Evolutionary conservation across 2,888 invertebrate genomes (phyloP), one percentile per base, ranked within the genome.

Genomic region (Gisinianus flammeolus): DNA sequence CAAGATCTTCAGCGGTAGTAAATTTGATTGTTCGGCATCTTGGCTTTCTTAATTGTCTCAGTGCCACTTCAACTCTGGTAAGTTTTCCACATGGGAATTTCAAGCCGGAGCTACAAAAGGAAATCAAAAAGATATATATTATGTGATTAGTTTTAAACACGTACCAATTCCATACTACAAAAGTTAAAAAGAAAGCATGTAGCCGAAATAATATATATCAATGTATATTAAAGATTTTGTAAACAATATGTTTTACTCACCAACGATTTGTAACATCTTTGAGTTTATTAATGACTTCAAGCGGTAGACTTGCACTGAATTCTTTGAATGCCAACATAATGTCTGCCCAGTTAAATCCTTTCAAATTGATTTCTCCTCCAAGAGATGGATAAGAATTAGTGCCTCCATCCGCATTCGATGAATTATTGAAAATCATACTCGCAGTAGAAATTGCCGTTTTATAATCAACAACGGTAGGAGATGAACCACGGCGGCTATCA

Each of bases 81-180:
- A 6, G 85, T 83, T 67, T 62, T 62, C 62, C 85, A 84, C 26
- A 84, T 83, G 0, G 85, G 82, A 26, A 84, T 85, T 62, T 82
- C 0, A 82, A 73, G 28, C 79, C 79, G 0, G 83, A 16, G 73
- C 76, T 1, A 85, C 83, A 19, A 81, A 81, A 12, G 81, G 74
- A 64, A n/a, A n/a, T n/a, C n/a, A n/a, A n/a, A n/a, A n/a, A n/a
- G n/a, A n/a, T n/a, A n/a, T n/a, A n/a, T n/a, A n/a, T n/a, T n/a
- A n/a, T n/a, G n/a, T n/a, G n/a, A 44, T 6, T 44, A 6, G 44
- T 44, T 44, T 44, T 16, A 44, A 44, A 6, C 44, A 44, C 16
- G 44, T 44, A 44, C 44, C 16, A 44, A 16, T 44, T 44, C 31
- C 56, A 31, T 79, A 77, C 1, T n/a, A n/a, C n/a, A n/a, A n/a